These are phyloP conservation scores for Drosophila lowei DNA, from an alignment of 1,140 invertebrate genomes.

Conservation along the genomic window DNA sequence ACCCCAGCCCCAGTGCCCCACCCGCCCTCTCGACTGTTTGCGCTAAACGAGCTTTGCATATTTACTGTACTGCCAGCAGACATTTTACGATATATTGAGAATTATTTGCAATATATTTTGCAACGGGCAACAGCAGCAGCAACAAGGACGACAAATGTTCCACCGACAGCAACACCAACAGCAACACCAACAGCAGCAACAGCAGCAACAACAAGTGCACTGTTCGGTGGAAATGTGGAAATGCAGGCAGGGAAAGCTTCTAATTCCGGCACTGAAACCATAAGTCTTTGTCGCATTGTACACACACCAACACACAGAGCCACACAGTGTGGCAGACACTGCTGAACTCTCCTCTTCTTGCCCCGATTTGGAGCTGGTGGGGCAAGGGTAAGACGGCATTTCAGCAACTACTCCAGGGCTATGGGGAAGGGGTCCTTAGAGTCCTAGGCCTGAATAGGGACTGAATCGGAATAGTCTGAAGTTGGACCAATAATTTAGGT, in stretches of 20 bases:
- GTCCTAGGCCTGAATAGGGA: constrained; percentile 33
- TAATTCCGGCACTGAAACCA: constrained; percentile 81
- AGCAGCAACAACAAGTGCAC: constrained; percentile 40
- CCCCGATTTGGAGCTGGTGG: too few relatives aligned
- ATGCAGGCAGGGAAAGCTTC: constrained; percentile 80
- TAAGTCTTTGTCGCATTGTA: constrained; percentile 80
- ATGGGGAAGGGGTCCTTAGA: constrained; percentile 25
- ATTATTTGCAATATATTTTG: constrained; percentile 81
- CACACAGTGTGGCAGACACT: background rate
- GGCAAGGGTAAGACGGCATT: constrained; percentile 16
- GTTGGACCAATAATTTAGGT: constrained; percentile 61
- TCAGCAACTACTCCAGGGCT: constrained; percentile 41
- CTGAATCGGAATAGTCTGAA: constrained; percentile 16
- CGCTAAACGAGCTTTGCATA: constrained; percentile 81
- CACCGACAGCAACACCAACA: constrained; percentile 65
- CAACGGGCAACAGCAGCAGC: constrained; percentile 64
- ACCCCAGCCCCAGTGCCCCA: constrained; percentile 3
- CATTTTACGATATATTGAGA: constrained; percentile 82
- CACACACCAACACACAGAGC: constrained; percentile 42
- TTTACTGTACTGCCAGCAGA: constrained; percentile 78
- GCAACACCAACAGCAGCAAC: constrained; percentile 35
- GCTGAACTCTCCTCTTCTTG: too few relatives aligned
- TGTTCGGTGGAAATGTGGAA: constrained; percentile 45
- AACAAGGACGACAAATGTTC: constrained; percentile 80
- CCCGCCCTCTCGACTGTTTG: constrained; percentile 45